Conservation (phyloP, 2,113 vertebrate genomes). For the Zeus faber region DNA sequence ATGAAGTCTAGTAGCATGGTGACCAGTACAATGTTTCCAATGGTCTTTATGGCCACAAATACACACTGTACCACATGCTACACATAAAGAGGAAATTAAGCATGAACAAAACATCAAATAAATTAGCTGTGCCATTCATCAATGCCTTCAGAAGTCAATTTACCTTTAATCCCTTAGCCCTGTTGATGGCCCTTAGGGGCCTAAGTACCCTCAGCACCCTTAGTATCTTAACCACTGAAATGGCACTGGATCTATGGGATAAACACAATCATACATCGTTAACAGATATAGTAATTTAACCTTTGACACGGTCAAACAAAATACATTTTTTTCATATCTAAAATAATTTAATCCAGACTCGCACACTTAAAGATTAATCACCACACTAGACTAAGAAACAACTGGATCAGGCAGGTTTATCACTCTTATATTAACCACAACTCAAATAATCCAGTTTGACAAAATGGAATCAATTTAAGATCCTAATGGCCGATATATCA, state of each 20-base stretch:
- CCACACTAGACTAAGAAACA: no score
- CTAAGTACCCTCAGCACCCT: background rate
- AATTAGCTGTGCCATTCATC: background rate
- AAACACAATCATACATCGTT: no score
- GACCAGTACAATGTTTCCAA: slow-evolving; percentile 91
- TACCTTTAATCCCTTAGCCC: background rate
- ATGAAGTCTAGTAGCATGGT: slow-evolving; percentile 92
- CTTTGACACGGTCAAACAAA: no score
- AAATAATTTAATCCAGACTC: no score
- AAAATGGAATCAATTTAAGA: no score
- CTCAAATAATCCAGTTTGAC: no score
- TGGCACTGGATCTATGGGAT: background rate
- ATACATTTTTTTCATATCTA: no score
- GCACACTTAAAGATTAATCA: no score
- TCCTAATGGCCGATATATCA: no score
- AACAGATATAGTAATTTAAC: no score
- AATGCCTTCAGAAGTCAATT: background rate
- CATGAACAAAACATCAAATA: background rate
- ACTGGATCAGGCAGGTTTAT: no score
- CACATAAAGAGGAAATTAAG: slow-evolving; percentile 6
- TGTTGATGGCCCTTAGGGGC: background rate
- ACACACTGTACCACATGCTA: slow-evolving; percentile 95
- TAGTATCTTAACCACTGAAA: background rate
- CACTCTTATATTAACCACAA: no score
- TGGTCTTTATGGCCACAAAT: slow-evolving; percentile 93